Percentiles rank a stretch among this genome's conserved stretches.
These are phyloP conservation scores for Cyrtodaria siliqua DNA, from an alignment of 2,888 invertebrate species.

Conservation along the genomic window DNA sequence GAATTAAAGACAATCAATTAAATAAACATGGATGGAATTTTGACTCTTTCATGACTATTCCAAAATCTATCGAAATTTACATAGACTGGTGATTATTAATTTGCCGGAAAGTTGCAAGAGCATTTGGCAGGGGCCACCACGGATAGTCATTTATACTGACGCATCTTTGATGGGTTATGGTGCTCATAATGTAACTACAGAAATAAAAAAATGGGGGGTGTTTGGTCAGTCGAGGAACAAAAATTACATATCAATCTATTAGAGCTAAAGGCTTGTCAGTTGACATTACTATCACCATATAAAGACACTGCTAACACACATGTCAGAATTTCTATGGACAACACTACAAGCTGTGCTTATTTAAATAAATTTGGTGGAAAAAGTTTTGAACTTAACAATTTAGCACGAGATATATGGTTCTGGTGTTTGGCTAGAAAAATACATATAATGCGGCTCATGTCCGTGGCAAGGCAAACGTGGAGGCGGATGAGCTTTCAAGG, in stretches of 20 bases:
- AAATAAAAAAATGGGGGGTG: slow-evolving; percentile 9
- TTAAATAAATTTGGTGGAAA: slow-evolving; percentile 43
- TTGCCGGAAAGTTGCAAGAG: not conserved
- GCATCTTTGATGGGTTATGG: not conserved
- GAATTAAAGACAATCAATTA: slow-evolving; percentile 42
- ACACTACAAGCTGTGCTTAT: slow-evolving; percentile 44
- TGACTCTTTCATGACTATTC: slow-evolving; percentile 12
- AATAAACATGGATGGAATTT: slow-evolving; percentile 11
- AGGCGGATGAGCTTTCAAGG: no score
- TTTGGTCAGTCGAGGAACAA: slow-evolving; percentile 34
- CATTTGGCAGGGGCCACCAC: slow-evolving; percentile 4
- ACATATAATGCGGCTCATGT: no score
- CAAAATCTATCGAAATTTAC: not conserved
- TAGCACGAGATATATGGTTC: no score
- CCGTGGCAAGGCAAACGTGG: no score
- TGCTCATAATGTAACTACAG: slow-evolving; percentile 3
- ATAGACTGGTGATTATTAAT: slow-evolving; percentile 16
- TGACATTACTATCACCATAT: slow-evolving; percentile 11
- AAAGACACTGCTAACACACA: slow-evolving; percentile 12
- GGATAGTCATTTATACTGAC: not conserved
- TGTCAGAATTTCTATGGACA: slow-evolving; percentile 31
- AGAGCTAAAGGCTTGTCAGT: slow-evolving; percentile 36
- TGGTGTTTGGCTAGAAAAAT: no score
- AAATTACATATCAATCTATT: slow-evolving; percentile 30
- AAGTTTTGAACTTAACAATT: no score